These are phyloP conservation scores for Microcebus tavaratra DNA, from an alignment of 2,113 vertebrate genomes.

Conservation along the genomic window DNA sequence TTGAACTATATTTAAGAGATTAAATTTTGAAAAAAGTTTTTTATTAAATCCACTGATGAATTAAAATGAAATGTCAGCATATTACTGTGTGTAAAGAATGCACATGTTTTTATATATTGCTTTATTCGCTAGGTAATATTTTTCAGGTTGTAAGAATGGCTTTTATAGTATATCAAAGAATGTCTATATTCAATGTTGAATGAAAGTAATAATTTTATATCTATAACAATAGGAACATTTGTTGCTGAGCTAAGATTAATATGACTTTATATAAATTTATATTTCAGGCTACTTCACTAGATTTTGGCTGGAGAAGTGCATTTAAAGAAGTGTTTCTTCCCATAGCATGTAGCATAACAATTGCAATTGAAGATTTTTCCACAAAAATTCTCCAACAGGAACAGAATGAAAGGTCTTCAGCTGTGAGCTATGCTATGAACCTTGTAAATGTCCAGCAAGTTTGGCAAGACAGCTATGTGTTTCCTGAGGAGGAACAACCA, in stretches of 20 bases:
- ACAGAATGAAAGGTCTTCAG: slow-evolving; percentile 82
- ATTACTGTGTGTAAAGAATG: slow-evolving; percentile 69
- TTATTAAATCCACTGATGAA: slow-evolving; percentile 63
- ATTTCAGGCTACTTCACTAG: slow-evolving; percentile 86
- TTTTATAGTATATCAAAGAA: slow-evolving; percentile 51
- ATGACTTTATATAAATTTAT: slow-evolving; percentile 69
- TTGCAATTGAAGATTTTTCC: slow-evolving; percentile 90
- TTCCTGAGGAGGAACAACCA: slow-evolving; percentile 88
- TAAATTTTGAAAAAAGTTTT: slow-evolving; percentile 68
- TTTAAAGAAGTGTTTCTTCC: slow-evolving; percentile 90
- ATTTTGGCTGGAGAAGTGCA: slow-evolving; percentile 93
- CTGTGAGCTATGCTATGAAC: slow-evolving; percentile 78
- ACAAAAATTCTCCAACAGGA: slow-evolving; percentile 90
- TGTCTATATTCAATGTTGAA: slow-evolving; percentile 38
- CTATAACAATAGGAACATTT: slow-evolving; percentile 54
- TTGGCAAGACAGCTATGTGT: slow-evolving; percentile 79
- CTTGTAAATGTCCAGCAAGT: slow-evolving; percentile 79
- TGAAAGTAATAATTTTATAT: slow-evolving; percentile 55
- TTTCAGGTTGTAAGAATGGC: slow-evolving; percentile 50
- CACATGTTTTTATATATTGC: slow-evolving; percentile 65
- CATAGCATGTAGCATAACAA: slow-evolving; percentile 90
- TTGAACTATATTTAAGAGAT: slow-evolving; percentile 72
- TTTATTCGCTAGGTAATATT: slow-evolving; percentile 53
- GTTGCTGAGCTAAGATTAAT: slow-evolving; percentile 39
- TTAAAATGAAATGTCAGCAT: slow-evolving; percentile 69